Conservation (phyloP, 2,888 invertebrate genomes). For the Dryadula phaetusa region DNA sequence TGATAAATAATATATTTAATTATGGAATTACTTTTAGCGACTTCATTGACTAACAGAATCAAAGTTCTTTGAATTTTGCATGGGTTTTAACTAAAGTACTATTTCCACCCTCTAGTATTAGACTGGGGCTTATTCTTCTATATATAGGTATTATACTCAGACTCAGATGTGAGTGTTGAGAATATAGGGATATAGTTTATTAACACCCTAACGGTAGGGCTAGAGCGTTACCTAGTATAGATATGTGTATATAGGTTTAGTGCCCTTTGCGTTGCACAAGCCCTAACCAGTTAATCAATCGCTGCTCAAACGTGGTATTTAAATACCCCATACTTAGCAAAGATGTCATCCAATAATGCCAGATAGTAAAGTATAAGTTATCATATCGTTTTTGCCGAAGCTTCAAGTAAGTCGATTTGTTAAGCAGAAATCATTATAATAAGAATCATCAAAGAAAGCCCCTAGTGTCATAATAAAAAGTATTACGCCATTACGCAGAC, state of each 20-base stretch:
- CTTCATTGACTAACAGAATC: too few relatives aligned
- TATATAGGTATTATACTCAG: constrained; percentile 4
- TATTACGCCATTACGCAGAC: constrained; percentile 28
- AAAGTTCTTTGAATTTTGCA: background rate
- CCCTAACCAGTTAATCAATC: constrained; percentile 25
- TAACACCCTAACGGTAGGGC: constrained; percentile 37
- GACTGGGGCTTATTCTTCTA: constrained; percentile 6
- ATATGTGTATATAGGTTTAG: constrained; percentile 4
- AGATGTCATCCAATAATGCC: constrained; percentile 9
- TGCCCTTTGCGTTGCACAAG: constrained; percentile 24
- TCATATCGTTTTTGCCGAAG: constrained; percentile 19
- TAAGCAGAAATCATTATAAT: constrained; percentile 28
- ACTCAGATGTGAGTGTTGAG: constrained; percentile 27
- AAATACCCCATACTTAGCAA: constrained; percentile 22
- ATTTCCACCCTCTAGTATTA: background rate
- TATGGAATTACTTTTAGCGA: too few relatives aligned
- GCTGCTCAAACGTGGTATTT: constrained; percentile 19
- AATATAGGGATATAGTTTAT: constrained; percentile 38
- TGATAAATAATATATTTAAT: too few relatives aligned
- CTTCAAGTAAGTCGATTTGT: constrained; percentile 20
- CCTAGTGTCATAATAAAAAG: constrained; percentile 24
- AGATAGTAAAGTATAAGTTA: constrained; percentile 18
- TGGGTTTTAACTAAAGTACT: background rate
- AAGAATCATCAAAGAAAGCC: constrained; percentile 20
- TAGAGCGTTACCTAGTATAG: constrained; percentile 24